These are phyloP conservation scores for Desmophyllum pertusum DNA, from an alignment of 92 coral and sea anemone species.

Conservation along the genomic window DNA sequence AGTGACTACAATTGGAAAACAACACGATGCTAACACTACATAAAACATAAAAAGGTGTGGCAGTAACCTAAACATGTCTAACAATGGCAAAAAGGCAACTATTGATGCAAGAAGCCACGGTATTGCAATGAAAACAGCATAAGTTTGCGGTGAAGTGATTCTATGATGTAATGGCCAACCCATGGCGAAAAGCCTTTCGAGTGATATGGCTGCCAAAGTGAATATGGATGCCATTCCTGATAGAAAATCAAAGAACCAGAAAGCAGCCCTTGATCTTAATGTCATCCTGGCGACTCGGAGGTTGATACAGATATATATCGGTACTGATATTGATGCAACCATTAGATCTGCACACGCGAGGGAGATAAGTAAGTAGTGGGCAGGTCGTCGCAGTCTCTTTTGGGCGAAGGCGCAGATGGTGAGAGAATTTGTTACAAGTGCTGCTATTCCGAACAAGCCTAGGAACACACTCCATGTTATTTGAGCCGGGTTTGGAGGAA, in stretches of 20 bases:
- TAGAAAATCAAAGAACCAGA: conserved; percentile 51
- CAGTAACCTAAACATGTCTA: conserved; percentile 1
- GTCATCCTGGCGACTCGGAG: background rate
- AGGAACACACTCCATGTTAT: conserved; percentile 18
- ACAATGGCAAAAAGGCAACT: conserved; percentile 30
- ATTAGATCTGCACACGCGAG: conserved; percentile 21
- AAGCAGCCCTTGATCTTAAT: conserved; percentile 5
- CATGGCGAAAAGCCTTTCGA: conserved; percentile 65
- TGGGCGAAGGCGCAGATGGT: conserved; percentile 13
- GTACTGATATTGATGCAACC: conserved; percentile 16
- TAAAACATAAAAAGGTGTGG: conserved; percentile 8
- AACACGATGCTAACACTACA: background rate
- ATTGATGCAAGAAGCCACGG: conserved; percentile 47
- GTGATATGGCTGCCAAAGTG: conserved; percentile 55
- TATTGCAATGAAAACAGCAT: conserved; percentile 21
- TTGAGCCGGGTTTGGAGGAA: background rate
- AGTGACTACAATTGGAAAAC: background rate
- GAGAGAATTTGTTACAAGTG: background rate
- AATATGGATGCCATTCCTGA: conserved; percentile 58
- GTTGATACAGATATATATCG: background rate
- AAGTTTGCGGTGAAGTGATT: conserved; percentile 32
- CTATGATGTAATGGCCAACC: conserved; percentile 72
- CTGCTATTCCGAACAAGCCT: background rate
- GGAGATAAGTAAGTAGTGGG: conserved; percentile 15
- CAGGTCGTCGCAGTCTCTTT: conserved; percentile 16